Conservation (phyloP, 2,888 invertebrate species). For the Microchrysa polita region DNA sequence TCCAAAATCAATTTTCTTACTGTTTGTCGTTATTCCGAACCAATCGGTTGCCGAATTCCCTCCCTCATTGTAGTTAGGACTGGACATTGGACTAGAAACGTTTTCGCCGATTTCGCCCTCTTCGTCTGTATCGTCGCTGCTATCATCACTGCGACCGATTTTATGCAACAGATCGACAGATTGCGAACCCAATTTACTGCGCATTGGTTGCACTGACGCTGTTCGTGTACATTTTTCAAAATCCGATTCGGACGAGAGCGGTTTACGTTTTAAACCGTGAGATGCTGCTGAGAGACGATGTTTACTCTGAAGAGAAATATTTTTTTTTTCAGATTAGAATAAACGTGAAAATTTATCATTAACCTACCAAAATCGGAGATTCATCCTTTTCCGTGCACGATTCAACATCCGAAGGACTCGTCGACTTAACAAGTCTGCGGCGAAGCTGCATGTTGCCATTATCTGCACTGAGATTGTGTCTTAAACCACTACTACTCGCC, state of each 20-base stretch:
- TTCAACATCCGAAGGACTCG: conserved; percentile 22
- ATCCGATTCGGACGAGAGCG: conserved; percentile 53
- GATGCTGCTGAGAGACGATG: conserved; percentile 5
- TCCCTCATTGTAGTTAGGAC: conserved; percentile 67
- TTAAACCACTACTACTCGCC: not conserved
- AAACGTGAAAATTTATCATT: not conserved
- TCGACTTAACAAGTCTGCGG: not conserved
- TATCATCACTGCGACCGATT: conserved; percentile 10
- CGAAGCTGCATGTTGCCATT: conserved; percentile 36
- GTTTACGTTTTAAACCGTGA: conserved; percentile 46
- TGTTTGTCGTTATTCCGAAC: conserved; percentile 89
- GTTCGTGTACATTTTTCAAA: conserved; percentile 49
- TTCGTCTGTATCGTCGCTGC: conserved; percentile 61
- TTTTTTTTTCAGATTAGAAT: not conserved
- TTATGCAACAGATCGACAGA: conserved; percentile 36
- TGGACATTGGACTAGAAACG: conserved; percentile 67
- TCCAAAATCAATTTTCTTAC: conserved; percentile 63
- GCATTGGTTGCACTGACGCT: conserved; percentile 19
- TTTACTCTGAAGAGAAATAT: conserved; percentile 14
- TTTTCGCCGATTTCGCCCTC: conserved; percentile 69
- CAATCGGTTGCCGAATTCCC: conserved; percentile 80
- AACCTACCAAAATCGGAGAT: not conserved
- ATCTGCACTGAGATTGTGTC: conserved; percentile 42
- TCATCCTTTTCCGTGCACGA: conserved; percentile 41
- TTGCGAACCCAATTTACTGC: conserved; percentile 29